Percentiles rank a stretch among this genome's conserved stretches.
Conservation (phyloP, 1,140 invertebrate species). For the Panagrolaimus sp. region DNA sequence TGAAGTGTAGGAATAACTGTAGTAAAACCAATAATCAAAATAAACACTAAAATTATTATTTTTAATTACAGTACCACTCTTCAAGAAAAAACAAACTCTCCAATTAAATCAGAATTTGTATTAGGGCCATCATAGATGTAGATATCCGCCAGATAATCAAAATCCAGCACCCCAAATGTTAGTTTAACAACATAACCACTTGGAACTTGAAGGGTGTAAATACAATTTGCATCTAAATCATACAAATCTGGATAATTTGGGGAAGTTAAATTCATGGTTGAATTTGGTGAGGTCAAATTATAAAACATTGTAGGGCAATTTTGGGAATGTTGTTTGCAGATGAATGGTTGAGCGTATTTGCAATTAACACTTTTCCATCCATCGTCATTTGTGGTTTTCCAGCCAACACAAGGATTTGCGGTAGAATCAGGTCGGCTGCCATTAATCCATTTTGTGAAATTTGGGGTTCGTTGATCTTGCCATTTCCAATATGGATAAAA, state of each 20-base stretch:
- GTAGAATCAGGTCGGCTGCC: neutral
- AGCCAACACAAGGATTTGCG: neutral
- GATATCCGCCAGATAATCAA: neutral
- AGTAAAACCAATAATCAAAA: constrained; percentile 4
- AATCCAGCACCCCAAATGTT: neutral
- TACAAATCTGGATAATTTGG: neutral
- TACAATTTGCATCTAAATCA: neutral
- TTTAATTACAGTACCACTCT: neutral
- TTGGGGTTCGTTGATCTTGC: neutral
- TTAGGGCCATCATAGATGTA: constrained; percentile 3
- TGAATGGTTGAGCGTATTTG: constrained; percentile 3
- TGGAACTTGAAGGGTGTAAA: neutral
- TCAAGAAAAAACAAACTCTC: neutral
- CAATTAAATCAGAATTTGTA: neutral
- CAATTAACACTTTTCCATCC: neutral
- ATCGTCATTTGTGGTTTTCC: neutral
- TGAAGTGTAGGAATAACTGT: neutral
- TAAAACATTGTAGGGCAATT: neutral
- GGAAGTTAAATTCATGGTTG: neutral
- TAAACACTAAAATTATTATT: neutral
- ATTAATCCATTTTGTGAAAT: neutral
- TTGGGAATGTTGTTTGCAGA: neutral
- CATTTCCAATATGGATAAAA: neutral
- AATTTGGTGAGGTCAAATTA: neutral
- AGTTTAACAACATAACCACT: neutral